Evolutionary conservation across 2,113 vertebrate genomes (phyloP).

Genomic region (Kryptolebias marmoratus): DNA sequence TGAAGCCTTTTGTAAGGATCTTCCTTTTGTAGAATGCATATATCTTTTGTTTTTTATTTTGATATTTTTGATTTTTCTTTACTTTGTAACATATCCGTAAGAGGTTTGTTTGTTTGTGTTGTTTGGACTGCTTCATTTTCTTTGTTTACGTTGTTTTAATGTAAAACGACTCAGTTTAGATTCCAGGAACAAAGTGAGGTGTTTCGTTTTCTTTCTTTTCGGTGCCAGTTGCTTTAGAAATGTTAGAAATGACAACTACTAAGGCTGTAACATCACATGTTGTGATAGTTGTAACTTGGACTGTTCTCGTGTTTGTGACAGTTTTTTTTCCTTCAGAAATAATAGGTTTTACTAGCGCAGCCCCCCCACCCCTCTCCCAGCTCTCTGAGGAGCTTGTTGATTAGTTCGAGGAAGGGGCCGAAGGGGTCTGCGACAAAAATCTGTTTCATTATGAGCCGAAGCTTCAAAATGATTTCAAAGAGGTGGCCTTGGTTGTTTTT

Average conservation of each 20-base stretch:
- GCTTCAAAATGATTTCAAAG: conserved; percentile 59
- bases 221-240: conserved; percentile 69
- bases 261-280: conserved; percentile 68
- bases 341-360: conserved; percentile 25
- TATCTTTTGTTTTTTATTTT: conserved; percentile 45
- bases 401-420: conserved; percentile 34
- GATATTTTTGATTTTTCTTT: conserved; percentile 46
- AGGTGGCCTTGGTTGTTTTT: conserved; percentile 79
- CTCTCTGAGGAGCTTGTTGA: conserved; percentile 32
- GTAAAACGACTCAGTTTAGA: conserved; percentile 68
- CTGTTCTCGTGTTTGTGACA: conserved; percentile 35
- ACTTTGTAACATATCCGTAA: conserved; percentile 75
- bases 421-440: conserved; percentile 44
- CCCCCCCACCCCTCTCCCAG: conserved; percentile 10
- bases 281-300: conserved; percentile 58
- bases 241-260: conserved; percentile 64
- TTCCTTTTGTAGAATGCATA: conserved; percentile 75
- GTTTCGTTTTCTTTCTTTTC: conserved; percentile 55
- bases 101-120: conserved; percentile 68
- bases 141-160: conserved; percentile 73
- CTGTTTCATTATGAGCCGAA: conserved; percentile 61
- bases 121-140: conserved; percentile 61
- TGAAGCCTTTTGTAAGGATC: conserved; percentile 69
- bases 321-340: conserved; percentile 17
- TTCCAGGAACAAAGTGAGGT: conserved; percentile 79